Percentiles rank a stretch among this genome's conserved stretches.
phyloP scores from a whole-genome alignment of 1,140 invertebrate genomes.

The Andrena cerasifolii region DNA sequence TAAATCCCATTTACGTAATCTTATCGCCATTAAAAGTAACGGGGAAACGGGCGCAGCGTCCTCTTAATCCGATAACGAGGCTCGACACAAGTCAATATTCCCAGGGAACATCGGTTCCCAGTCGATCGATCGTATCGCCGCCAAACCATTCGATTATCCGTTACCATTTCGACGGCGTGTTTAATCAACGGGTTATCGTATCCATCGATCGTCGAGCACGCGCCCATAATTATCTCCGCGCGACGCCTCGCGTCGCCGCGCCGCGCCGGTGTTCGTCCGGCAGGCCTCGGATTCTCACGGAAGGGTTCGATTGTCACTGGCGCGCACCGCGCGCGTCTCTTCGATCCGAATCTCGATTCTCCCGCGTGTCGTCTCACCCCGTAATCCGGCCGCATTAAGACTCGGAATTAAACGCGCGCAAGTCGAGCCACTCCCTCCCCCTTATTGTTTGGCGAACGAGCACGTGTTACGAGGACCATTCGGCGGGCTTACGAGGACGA shows the following conservation, averaged over 20 bases:
- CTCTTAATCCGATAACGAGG: not conserved
- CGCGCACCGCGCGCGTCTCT: not conserved
- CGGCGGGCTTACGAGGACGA: slow-evolving; percentile 23
- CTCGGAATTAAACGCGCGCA: slow-evolving; percentile 35
- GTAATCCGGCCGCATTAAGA: slow-evolving; percentile 36
- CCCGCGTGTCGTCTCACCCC: slow-evolving; percentile 1
- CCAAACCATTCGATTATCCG: not conserved
- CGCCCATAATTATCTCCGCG: not conserved
- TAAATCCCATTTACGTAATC: too few relatives aligned
- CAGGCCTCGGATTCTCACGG: not conserved
- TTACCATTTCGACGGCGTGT: not conserved
- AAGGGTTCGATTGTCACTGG: slow-evolving; percentile 9
- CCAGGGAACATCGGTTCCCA: not conserved
- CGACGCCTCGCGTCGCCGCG: too few relatives aligned
- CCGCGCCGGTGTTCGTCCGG: not conserved
- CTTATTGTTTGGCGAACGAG: slow-evolving; percentile 29
- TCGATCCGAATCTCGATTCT: slow-evolving; percentile 35
- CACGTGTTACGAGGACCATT: slow-evolving; percentile 22
- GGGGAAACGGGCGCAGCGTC: too few relatives aligned
- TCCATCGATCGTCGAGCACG: not conserved
- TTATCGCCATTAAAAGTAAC: too few relatives aligned
- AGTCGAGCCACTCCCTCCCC: slow-evolving; percentile 11
- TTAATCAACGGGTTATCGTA: not conserved
- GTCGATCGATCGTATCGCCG: not conserved
- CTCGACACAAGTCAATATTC: not conserved